These are phyloP conservation scores for Sardina pilchardus DNA, from an alignment of 2,113 vertebrate species.

Conservation along the genomic window DNA sequence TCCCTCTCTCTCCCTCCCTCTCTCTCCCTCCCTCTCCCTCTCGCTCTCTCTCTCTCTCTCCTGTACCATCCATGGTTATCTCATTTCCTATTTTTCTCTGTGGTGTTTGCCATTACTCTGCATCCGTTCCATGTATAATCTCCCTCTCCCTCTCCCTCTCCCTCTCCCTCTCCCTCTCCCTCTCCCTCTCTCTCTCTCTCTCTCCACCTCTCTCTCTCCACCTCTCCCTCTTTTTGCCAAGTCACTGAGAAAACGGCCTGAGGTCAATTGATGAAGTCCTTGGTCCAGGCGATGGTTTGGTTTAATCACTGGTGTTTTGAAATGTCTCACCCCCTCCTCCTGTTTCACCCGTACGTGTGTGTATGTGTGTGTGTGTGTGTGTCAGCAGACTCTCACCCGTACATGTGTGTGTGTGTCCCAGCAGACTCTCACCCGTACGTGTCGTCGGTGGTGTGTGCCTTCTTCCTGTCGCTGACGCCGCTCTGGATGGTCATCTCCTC, in stretches of 20 bases:
- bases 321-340: background rate
- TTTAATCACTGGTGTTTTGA: too few relatives aligned
- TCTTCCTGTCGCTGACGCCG: slow-evolving; percentile 93
- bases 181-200: background rate
- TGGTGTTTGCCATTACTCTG: background rate
- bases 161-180: background rate
- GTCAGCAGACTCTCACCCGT: slow-evolving; percentile 82
- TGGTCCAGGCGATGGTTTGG: too few relatives aligned
- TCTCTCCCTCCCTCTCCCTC: background rate
- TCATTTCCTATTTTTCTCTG: background rate
- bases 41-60: background rate
- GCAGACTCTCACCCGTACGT: slow-evolving; percentile 86
- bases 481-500: slow-evolving; percentile 94
- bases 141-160: slow-evolving; percentile 1
- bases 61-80: background rate
- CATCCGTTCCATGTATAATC: background rate
- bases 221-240: background rate
- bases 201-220: background rate
- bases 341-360: slow-evolving; percentile 82
- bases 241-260: too few relatives aligned
- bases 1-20: background rate
- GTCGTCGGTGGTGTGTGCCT: slow-evolving; percentile 88
- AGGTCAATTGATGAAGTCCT: too few relatives aligned
- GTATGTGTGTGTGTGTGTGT: too few relatives aligned
- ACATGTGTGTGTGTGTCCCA: slow-evolving; percentile 73